These are phyloP conservation scores for Zapornia atra DNA, from an alignment of 2,113 vertebrate genomes.

Conservation along the genomic window DNA sequence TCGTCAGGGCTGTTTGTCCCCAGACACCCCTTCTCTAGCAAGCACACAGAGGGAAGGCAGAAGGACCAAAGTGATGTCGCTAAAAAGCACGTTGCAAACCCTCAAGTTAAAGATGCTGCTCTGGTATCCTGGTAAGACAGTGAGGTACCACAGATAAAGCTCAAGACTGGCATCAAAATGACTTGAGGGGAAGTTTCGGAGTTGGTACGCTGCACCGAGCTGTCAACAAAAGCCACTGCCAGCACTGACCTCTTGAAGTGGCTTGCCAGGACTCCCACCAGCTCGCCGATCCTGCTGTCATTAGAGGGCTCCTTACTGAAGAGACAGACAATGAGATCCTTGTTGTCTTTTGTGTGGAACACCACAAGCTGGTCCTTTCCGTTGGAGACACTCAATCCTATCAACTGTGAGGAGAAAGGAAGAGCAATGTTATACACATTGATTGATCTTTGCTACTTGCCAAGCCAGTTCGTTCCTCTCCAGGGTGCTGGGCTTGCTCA, in stretches of 20 bases:
- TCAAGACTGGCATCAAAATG: background rate
- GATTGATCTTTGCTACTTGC: fast-evolving
- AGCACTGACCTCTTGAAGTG: constrained; percentile 93
- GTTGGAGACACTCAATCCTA: constrained; percentile 92
- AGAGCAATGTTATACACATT: fast-evolving
- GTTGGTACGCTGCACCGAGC: background rate
- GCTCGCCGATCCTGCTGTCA: constrained; percentile 92
- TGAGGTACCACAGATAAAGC: background rate
- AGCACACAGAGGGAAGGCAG: background rate
- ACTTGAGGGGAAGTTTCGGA: background rate
- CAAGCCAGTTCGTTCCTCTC: background rate
- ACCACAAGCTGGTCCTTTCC: constrained; percentile 97
- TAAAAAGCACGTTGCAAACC: background rate
- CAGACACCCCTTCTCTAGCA: background rate
- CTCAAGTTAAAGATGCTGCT: background rate
- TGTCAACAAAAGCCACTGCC: background rate
- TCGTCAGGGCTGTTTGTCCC: background rate
- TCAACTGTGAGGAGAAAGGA: constrained; percentile 79
- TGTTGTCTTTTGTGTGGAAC: constrained; percentile 96
- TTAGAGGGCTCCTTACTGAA: constrained; percentile 83
- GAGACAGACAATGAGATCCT: constrained; percentile 95
- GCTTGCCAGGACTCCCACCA: constrained; percentile 90
- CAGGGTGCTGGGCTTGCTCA: fast-evolving
- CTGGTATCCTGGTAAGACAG: background rate
- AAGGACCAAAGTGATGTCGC: fast-evolving